Evolutionary conservation across 1,140 invertebrate species (phyloP).

Genomic region (Triops cancriformis): DNA sequence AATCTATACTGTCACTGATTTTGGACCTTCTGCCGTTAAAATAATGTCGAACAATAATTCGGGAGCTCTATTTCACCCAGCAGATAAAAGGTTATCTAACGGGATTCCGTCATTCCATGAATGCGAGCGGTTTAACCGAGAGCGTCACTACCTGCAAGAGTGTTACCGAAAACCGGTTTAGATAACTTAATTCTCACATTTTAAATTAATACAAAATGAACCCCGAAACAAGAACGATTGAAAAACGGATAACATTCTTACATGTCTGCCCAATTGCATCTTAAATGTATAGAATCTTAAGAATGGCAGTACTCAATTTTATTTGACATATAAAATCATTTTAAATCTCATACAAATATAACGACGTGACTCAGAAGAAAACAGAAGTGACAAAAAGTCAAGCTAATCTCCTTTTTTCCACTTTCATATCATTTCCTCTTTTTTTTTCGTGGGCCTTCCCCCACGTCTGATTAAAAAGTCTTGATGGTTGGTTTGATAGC

Average conservation of each 20-base stretch:
- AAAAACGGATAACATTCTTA: too few species aligned
- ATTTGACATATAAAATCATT: too few species aligned
- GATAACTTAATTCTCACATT: not conserved
- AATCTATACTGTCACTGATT: not conserved
- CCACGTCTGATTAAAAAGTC: not conserved
- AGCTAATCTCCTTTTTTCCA: not conserved
- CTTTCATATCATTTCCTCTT: not conserved
- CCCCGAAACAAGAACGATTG: not conserved
- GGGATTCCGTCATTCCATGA: not conserved
- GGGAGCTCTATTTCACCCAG: not conserved
- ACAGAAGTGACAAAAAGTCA: not conserved
- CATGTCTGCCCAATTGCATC: too few species aligned
- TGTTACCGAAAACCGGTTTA: not conserved
- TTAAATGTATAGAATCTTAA: too few species aligned
- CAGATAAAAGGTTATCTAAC: slow-evolving; percentile 1
- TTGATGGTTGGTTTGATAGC: slow-evolving; percentile 6
- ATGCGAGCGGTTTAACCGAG: not conserved
- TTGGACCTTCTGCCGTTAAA: not conserved
- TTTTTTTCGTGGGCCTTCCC: not conserved
- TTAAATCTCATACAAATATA: too few species aligned
- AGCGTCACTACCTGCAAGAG: not conserved
- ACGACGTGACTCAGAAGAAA: not conserved
- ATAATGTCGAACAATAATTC: not conserved
- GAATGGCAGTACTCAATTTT: too few species aligned
- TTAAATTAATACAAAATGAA: not conserved